Evolutionary conservation across 2,888 invertebrate genomes (phyloP).

Genomic region (Calameuta idolon): DNA sequence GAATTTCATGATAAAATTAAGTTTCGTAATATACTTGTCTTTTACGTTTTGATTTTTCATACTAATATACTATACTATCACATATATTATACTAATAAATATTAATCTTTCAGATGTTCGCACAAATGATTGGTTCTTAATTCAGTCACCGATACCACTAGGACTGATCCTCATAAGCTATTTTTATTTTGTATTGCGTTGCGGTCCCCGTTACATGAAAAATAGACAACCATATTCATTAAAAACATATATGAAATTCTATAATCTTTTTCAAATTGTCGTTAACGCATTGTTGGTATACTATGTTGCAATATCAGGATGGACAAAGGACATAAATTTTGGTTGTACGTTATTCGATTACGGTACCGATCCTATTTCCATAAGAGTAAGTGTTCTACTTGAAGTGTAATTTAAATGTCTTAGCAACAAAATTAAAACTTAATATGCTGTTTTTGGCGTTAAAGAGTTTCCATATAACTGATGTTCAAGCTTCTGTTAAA

Average conservation of each 20-base stretch:
- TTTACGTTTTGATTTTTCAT: neutral
- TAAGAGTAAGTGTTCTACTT: conserved; percentile 24
- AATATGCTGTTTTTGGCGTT: neutral
- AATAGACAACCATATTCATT: conserved; percentile 76
- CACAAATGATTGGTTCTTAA: conserved; percentile 75
- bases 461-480: neutral
- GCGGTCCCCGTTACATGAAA: conserved; percentile 78
- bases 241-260: conserved; percentile 76
- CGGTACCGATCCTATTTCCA: conserved; percentile 69
- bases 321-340: conserved; percentile 71
- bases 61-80: conserved; percentile 1
- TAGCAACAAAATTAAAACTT: neutral
- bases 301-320: conserved; percentile 70
- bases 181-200: conserved; percentile 71
- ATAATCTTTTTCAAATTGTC: conserved; percentile 81
- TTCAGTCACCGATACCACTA: conserved; percentile 73
- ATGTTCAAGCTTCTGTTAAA: neutral
- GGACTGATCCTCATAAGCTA: conserved; percentile 70
- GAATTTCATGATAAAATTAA: too few relatives aligned
- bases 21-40: neutral
- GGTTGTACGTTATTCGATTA: conserved; percentile 79
- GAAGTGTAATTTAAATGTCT: neutral
- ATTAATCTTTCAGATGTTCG: conserved; percentile 68
- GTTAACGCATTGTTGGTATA: conserved; percentile 41
- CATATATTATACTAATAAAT: neutral